Conservation (phyloP, 2,888 invertebrate genomes). For the Globia sparganii region DNA sequence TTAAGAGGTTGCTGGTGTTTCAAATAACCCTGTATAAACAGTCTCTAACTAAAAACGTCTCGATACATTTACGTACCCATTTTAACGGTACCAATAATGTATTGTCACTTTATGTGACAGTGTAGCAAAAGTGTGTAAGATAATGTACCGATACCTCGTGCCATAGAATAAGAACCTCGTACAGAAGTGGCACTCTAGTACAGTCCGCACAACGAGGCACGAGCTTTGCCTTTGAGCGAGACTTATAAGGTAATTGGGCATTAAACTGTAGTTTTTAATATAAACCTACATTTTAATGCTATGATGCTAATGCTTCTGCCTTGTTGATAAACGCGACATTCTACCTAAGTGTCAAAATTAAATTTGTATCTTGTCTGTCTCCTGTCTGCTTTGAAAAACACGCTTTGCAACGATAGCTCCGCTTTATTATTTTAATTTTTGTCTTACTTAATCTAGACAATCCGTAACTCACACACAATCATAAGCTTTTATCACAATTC, state of each 20-base stretch:
- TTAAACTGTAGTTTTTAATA: too few species aligned
- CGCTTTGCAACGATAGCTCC: too few species aligned
- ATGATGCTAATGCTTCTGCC: too few species aligned
- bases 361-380: too few species aligned
- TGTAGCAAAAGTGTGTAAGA: conserved; percentile 62
- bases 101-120: conserved; percentile 67
- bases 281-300: too few species aligned
- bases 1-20: too few species aligned
- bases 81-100: conserved; percentile 66
- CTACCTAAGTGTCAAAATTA: too few species aligned
- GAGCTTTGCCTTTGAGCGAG: too few species aligned
- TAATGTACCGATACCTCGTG: conserved; percentile 53
- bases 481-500: not conserved
- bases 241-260: too few species aligned
- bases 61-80: conserved; percentile 58
- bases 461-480: not conserved
- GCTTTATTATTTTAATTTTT: not conserved
- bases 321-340: too few species aligned
- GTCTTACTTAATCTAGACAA: not conserved
- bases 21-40: too few species aligned
- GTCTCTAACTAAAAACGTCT: conserved; percentile 46
- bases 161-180: conserved; percentile 9
- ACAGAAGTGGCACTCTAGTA: conserved; percentile 8
- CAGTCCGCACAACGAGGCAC: not conserved
- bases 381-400: too few species aligned